phyloP scores from a whole-genome alignment of 2,113 vertebrate species.

The Paramormyrops kingsleyae region DNA sequence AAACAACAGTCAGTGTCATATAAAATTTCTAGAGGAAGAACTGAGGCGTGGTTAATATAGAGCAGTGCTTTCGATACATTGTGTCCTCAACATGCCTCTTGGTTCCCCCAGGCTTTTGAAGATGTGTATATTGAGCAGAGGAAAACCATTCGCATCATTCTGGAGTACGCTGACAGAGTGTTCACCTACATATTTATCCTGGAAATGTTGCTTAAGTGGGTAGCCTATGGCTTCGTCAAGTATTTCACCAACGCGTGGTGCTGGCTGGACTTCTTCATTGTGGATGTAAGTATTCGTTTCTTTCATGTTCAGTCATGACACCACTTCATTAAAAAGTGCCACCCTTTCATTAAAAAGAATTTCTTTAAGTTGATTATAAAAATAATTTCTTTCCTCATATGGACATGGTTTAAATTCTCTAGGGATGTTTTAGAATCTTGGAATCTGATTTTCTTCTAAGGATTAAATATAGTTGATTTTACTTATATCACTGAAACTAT shows the following conservation, averaged over 20 bases:
- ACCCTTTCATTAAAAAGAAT: background rate
- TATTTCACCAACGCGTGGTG: slow-evolving; percentile 99
- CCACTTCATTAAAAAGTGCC: background rate
- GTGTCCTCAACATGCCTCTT: background rate
- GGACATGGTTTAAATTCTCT: background rate
- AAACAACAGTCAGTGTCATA: background rate
- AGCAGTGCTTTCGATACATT: background rate
- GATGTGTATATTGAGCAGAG: slow-evolving; percentile 98
- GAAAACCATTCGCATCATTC: slow-evolving; percentile 83
- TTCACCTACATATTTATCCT: slow-evolving; percentile 99
- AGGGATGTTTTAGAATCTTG: background rate
- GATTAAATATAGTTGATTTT: background rate
- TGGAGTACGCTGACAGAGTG: slow-evolving; percentile 91
- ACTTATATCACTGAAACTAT: background rate
- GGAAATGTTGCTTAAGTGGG: slow-evolving; percentile 98
- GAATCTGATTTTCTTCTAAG: background rate
- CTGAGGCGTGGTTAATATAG: background rate
- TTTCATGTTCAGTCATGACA: slow-evolving; percentile 9
- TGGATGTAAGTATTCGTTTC: slow-evolving; percentile 83
- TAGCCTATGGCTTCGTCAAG: slow-evolving; percentile 94
- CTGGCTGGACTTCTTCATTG: slow-evolving; percentile 99
- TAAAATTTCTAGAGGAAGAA: background rate
- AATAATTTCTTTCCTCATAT: background rate
- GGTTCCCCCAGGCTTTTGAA: slow-evolving; percentile 79
- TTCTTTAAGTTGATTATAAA: background rate